Conservation (phyloP, 2,797 vertebrate species). For the Pipistrellus pygmaeus region DNA sequence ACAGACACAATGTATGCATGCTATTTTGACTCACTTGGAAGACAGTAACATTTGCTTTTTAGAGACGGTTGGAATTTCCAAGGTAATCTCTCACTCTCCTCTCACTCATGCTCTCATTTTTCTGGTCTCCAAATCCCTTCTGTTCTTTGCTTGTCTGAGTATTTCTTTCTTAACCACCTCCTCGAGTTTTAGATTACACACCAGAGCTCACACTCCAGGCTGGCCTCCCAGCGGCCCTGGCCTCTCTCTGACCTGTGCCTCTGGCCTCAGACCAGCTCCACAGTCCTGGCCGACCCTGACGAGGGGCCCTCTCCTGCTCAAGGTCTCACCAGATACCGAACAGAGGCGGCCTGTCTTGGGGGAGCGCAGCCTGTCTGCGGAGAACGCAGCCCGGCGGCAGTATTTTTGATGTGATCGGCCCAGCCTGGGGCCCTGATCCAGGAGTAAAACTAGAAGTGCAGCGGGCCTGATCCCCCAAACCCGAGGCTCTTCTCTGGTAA, state of each 20-base stretch:
- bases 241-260: conserved; percentile 65
- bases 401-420: background rate
- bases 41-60: background rate
- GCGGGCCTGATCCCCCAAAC: background rate
- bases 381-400: background rate
- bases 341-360: background rate
- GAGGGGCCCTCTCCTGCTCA: background rate
- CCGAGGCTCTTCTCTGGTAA: background rate
- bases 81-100: background rate
- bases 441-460: background rate
- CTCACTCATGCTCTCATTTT: background rate
- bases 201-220: background rate
- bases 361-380: background rate
- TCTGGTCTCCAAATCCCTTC: background rate
- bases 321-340: background rate
- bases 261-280: conserved; percentile 35
- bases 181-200: conserved; percentile 46
- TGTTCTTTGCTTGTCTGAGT: conserved; percentile 15
- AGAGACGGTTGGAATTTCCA: background rate
- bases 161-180: conserved; percentile 40
- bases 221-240: background rate
- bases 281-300: background rate
- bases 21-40: background rate
- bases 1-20: background rate
- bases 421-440: background rate